phyloP scores from a whole-genome alignment of 2,113 vertebrate genomes.

The Cavia aperea region DNA sequence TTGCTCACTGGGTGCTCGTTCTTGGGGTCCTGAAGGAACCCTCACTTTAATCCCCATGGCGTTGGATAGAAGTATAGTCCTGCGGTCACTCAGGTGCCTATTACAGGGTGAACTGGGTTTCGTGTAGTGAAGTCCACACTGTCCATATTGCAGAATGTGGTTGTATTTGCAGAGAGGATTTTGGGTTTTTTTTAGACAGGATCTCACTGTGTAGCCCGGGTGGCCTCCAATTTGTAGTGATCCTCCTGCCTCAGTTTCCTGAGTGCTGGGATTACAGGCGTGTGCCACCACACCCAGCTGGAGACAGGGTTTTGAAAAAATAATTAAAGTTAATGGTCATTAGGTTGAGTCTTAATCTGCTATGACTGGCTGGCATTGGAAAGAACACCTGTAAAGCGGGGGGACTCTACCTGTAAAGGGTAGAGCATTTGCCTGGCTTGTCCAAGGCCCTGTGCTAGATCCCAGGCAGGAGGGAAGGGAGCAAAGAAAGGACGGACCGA shows the following conservation, averaged over 20 bases:
- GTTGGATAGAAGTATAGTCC: not conserved
- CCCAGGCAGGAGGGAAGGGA: not conserved
- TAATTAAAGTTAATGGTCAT: not conserved
- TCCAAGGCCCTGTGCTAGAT: not conserved
- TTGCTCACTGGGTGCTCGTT: not conserved
- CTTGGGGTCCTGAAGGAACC: not conserved
- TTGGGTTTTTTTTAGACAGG: not conserved
- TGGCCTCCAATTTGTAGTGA: not conserved
- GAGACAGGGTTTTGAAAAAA: not conserved
- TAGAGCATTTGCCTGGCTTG: not conserved
- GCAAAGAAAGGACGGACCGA: not conserved
- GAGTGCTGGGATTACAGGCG: not conserved
- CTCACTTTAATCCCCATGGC: not conserved
- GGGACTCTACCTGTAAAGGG: not conserved
- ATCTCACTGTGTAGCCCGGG: not conserved
- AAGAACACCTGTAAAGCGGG: no score
- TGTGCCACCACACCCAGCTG: not conserved
- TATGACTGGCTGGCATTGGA: not conserved
- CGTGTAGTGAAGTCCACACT: not conserved
- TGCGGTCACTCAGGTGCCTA: not conserved
- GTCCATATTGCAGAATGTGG: not conserved
- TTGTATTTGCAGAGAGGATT: not conserved
- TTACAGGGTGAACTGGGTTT: not conserved
- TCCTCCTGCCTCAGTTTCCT: not conserved
- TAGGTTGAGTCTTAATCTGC: not conserved